Evolutionary conservation across 2,113 vertebrate genomes (phyloP).

Genomic region (Motacilla tschutschensis): DNA sequence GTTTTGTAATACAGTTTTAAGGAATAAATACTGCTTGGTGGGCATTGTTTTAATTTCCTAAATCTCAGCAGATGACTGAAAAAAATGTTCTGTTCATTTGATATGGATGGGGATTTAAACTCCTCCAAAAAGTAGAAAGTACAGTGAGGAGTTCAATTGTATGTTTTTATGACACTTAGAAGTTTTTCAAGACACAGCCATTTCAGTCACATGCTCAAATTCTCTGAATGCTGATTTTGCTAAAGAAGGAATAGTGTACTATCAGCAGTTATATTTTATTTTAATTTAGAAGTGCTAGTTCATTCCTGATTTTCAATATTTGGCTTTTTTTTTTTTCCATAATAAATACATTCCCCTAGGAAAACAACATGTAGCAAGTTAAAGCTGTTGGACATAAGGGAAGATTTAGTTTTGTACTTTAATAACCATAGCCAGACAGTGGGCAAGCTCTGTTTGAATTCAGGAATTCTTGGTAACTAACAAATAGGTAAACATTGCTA

Average conservation of each 20-base stretch:
- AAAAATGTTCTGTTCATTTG: not conserved
- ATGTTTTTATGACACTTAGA: not conserved
- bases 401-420: not conserved
- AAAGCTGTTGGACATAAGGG: not conserved
- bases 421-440: not conserved
- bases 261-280: not conserved
- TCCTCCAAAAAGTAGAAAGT: not conserved
- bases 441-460: not conserved
- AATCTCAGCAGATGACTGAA: not conserved
- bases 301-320: not conserved
- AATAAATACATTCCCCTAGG: not conserved
- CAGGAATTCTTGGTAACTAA: not conserved
- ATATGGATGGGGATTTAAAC: not conserved
- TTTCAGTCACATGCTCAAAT: not conserved
- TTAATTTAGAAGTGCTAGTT: not conserved
- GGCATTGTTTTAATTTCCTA: not conserved
- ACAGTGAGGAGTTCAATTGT: not conserved
- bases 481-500: not conserved
- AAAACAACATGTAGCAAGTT: not conserved
- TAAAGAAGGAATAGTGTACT: not conserved
- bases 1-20: not conserved
- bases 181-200: not conserved
- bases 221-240: not conserved
- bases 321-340: slow-evolving; percentile 1
- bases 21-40: not conserved